Base-by-base conservation (phyloP, 2,113 vertebrate species). In the Lagopus muta region DNA sequence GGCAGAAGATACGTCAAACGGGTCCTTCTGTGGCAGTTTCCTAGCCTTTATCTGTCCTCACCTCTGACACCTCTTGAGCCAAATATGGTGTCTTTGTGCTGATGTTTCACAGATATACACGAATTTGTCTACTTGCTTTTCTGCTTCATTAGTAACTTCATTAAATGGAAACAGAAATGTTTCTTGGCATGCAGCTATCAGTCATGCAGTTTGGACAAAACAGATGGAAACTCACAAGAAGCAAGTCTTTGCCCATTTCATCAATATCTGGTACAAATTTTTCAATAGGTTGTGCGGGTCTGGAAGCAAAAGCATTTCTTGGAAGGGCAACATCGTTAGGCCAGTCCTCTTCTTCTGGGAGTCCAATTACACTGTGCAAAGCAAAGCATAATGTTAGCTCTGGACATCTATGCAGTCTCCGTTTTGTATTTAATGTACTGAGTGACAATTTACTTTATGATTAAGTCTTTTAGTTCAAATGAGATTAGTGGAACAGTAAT, bases 321-420 rank as follows among this genome's bases (percentile, higher is more conserved):
- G 99, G 99, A 90, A 99, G 98, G 77, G 98, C 99, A 88, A 99
- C 99, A 0, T 99, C 99, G 94, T 98, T 98, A 58, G 99, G 99
- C 99, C 99, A 99, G 96, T 99, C 99, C 28, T 99, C 99, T 92
- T 98, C 98, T 78, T 98, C 98, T 32, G 99, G 99, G 65, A 99
- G 98, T 42, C 99, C 99, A 84, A 99, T 98, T 55, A 99, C 98
- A 84, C 99, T 99, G 94, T n/a, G 65, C 69, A 85, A 93, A 34
- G 22, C 54, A 70, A 82, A 91, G 50, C 24, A 73, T 12, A 54
- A 74, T 2, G 4, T 94, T 72, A 92, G 12, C 10, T 83, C 32
- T 83, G 80, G 81, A 86, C 8, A 66, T 79, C 76, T 52, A 70
- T 12, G 34, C 45, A 42, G 13, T 48, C 36, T 67, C 32, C 25